These are phyloP conservation scores for Leuciscus idus DNA, from an alignment of 2,113 vertebrate genomes.

Conservation along the genomic window DNA sequence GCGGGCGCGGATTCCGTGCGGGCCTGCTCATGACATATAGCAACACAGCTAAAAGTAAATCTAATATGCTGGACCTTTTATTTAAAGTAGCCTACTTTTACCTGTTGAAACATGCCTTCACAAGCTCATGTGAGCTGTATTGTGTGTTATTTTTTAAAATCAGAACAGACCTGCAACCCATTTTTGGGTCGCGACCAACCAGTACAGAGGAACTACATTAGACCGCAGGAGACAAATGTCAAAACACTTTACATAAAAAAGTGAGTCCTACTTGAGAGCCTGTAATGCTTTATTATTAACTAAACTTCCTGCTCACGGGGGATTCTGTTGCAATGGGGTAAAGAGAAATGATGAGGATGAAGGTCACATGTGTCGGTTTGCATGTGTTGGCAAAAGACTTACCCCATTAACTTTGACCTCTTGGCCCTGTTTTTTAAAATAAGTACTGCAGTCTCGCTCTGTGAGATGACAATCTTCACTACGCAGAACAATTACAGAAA, in stretches of 20 bases:
- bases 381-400: not conserved
- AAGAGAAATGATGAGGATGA: constrained; percentile 23
- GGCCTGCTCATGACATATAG: too few relatives aligned
- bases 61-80: too few relatives aligned
- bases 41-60: too few relatives aligned
- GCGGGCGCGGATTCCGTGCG: too few relatives aligned
- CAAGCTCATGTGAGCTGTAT: too few relatives aligned
- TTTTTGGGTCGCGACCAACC: not conserved
- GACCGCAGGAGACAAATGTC: constrained; percentile 48
- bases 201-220: constrained; percentile 13
- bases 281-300: constrained; percentile 61
- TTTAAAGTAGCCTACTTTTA: too few relatives aligned
- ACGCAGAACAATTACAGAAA: constrained; percentile 52
- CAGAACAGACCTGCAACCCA: too few relatives aligned
- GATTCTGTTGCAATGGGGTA: constrained; percentile 42
- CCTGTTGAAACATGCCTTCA: too few relatives aligned
- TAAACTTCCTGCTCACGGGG: constrained; percentile 51
- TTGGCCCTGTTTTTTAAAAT: constrained; percentile 33
- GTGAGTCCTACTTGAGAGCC: constrained; percentile 45
- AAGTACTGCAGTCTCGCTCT: constrained; percentile 27
- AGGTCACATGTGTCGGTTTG: constrained; percentile 21
- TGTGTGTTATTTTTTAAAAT: too few relatives aligned
- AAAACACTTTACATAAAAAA: constrained; percentile 53
- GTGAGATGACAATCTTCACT: constrained; percentile 49
- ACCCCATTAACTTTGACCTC: constrained; percentile 15